Base-by-base conservation (phyloP, 2,888 invertebrate genomes). In the Chaitophorus viminalis region DNA sequence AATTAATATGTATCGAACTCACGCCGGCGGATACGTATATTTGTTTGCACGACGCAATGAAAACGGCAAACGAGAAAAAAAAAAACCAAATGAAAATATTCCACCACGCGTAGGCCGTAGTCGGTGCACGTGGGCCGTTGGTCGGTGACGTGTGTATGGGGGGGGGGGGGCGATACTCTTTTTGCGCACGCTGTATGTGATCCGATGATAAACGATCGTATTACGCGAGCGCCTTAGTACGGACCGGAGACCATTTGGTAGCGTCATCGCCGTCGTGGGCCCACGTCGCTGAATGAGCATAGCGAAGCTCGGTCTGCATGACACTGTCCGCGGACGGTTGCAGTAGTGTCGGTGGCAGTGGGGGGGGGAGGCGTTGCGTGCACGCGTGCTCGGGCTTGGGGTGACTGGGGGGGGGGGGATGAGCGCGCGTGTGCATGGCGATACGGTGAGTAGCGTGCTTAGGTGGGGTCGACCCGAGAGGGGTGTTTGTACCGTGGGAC, bases 201-300 rank as follows among this genome's bases (percentile, higher is more conserved):
- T 54, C 54, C 21, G 54, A 54, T 54, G 54, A 54, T 54, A 54
- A 54, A 54, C 54, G 54, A 54, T 21, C 21, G 54, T 54, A 21
- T 21, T 21, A 21, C 54, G 54, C 3, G 54, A 54, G 54, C 2
- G 54, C 54, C 54, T 5, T 4, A 21, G 0, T 17, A 17, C 54
- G 54, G 52, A 52, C 11, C n/a, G 2, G 54, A 54, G 54, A 21
- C 65, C n/a, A n/a, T 65, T 65, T 65, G 52, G 52, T 52, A 39
- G 29, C 77, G 77, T 52, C 46, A 46, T 76, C 76, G 46, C 46
- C 76, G 76, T 46, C 76, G 29, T n/a, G n/a, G n/a, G 29, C 39
- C 18, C 54, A 14, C 36, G 39, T 18, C 52, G 21, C 3, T 4
- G 18, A 21, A 52, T 17, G 29, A 52, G 76, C 11, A 18, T 52